phyloP scores from a whole-genome alignment of 2,113 vertebrate species.

The Muscicapa adusta region DNA sequence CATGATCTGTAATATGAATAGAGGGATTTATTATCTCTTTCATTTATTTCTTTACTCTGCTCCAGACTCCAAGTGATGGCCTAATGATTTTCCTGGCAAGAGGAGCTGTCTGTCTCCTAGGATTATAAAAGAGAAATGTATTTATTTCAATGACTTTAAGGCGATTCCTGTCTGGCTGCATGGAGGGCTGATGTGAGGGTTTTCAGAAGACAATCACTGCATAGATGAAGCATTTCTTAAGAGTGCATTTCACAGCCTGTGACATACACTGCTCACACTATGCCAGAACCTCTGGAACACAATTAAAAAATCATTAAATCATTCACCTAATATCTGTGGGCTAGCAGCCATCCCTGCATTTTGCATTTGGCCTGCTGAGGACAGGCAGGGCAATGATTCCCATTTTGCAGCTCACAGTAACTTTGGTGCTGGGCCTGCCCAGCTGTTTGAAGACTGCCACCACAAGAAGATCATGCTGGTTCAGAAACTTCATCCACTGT shows the following conservation, averaged over 20 bases:
- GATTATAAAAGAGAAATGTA: not conserved
- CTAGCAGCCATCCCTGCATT: not conserved
- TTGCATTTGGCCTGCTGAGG: not conserved
- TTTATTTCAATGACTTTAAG: not conserved
- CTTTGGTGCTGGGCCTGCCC: not conserved
- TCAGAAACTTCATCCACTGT: not conserved
- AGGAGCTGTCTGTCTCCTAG: not conserved
- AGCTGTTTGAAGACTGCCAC: not conserved
- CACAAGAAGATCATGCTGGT: accelerated
- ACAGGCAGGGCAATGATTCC: not conserved
- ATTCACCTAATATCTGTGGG: not conserved
- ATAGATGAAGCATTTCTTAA: not conserved
- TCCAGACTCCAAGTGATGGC: not conserved
- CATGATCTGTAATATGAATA: not conserved
- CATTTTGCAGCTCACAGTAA: not conserved
- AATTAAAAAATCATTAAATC: not conserved
- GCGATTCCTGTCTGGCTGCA: not conserved
- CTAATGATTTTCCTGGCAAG: not conserved
- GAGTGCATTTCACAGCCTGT: not conserved
- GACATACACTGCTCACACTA: not conserved
- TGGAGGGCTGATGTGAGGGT: not conserved
- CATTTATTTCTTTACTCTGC: not conserved
- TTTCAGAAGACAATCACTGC: not conserved
- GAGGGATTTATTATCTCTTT: not conserved
- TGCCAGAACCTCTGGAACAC: not conserved